These are phyloP conservation scores for Leucophora obtusa DNA, from an alignment of 2,888 invertebrate genomes.

Conservation along the genomic window DNA sequence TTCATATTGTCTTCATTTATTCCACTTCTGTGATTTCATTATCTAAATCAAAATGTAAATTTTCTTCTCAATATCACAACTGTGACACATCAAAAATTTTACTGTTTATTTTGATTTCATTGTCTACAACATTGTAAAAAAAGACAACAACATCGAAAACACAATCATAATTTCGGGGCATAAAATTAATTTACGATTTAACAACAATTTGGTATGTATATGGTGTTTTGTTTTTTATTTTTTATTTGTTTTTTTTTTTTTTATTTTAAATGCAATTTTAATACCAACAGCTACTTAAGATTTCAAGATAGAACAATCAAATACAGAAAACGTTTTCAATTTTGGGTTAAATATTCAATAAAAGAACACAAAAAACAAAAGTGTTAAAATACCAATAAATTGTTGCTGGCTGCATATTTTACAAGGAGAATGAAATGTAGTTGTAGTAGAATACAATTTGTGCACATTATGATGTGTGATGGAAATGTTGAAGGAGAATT, in stretches of 20 bases:
- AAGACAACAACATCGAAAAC: background rate
- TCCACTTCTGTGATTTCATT: background rate
- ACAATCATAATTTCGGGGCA: slow-evolving; percentile 66
- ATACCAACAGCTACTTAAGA: slow-evolving; percentile 38
- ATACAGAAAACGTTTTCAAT: background rate
- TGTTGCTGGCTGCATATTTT: slow-evolving; percentile 2
- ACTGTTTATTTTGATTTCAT: background rate
- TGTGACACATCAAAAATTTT: background rate
- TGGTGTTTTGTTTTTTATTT: too few relatives aligned
- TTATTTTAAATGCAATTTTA: slow-evolving; percentile 14
- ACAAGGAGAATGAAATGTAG: slow-evolving; percentile 6
- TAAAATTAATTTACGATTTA: slow-evolving; percentile 78
- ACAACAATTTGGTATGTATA: slow-evolving; percentile 69
- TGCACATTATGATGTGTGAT: slow-evolving; percentile 55
- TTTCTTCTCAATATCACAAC: background rate
- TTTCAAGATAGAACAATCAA: slow-evolving; percentile 27
- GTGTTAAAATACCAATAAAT: slow-evolving; percentile 62
- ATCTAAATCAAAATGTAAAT: background rate
- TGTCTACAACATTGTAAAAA: background rate
- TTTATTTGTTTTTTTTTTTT: slow-evolving; percentile 7
- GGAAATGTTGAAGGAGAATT: slow-evolving; percentile 47
- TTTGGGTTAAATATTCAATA: slow-evolving; percentile 44
- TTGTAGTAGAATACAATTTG: slow-evolving; percentile 32
- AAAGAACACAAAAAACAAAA: slow-evolving; percentile 49
- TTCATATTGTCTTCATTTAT: background rate